Evolutionary conservation across 1,140 invertebrate species (phyloP).

Genomic region (Rhopalosiphum padi): DNA sequence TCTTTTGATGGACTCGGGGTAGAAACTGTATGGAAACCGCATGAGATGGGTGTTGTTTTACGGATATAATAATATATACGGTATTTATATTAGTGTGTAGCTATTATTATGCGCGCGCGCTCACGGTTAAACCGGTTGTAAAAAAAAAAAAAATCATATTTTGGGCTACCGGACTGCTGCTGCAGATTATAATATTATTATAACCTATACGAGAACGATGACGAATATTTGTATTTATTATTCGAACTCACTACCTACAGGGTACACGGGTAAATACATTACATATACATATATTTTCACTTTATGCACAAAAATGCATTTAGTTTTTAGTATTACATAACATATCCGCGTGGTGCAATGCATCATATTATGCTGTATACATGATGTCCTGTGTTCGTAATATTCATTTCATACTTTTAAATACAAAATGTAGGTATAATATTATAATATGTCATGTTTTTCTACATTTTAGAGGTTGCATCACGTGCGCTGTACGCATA

Average conservation of each 20-base stretch:
- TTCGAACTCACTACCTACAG: neutral
- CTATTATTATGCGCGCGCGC: neutral
- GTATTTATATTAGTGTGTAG: neutral
- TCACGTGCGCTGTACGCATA: neutral
- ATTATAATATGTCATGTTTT: neutral
- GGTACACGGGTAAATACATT: too few relatives aligned
- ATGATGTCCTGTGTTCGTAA: too few relatives aligned
- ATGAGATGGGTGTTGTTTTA: neutral
- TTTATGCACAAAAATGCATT: neutral
- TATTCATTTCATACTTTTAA: neutral
- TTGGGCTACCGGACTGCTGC: neutral
- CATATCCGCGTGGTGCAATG: neutral
- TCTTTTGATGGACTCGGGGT: neutral
- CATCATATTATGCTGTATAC: too few relatives aligned
- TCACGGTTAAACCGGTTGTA: neutral
- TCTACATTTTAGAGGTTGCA: neutral
- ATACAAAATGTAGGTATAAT: too few relatives aligned
- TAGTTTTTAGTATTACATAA: neutral
- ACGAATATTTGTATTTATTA: neutral
- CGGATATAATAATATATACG: neutral
- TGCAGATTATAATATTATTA: constrained; percentile 7
- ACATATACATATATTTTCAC: neutral
- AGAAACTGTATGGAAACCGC: neutral
- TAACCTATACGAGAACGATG: neutral
- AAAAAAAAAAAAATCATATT: constrained; percentile 1